These are phyloP conservation scores for Psammodynastes pulverulentus DNA, from an alignment of 2,113 vertebrate genomes.

Conservation along the genomic window DNA sequence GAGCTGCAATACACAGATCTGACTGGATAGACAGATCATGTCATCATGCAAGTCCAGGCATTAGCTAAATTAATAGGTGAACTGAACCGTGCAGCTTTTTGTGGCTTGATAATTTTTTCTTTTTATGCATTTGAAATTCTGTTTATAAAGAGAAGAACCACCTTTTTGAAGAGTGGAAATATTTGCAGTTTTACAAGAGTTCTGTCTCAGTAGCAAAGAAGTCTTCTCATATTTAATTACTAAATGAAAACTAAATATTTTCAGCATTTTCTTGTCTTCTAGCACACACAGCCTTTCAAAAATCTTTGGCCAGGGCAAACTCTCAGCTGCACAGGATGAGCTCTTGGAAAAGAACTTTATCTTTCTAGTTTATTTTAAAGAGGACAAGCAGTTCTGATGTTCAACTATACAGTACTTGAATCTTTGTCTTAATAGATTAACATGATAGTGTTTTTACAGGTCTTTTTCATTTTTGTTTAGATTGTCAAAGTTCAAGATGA, in stretches of 20 bases:
- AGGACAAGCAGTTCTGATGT: slow-evolving; percentile 7
- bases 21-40: neutral
- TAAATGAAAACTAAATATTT: neutral
- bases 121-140: neutral
- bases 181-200: neutral
- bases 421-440: slow-evolving; percentile 16
- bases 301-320: neutral
- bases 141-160: neutral
- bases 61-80: neutral
- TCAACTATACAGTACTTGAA: slow-evolving; percentile 13
- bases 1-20: neutral
- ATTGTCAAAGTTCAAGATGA: too few species aligned
- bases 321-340: neutral
- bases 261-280: slow-evolving; percentile 7
- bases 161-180: neutral
- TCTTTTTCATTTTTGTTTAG: neutral
- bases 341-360: slow-evolving; percentile 25
- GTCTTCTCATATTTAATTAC: slow-evolving; percentile 6
- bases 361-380: slow-evolving; percentile 3
- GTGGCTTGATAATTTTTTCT: neutral
- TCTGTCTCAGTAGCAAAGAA: slow-evolving; percentile 1
- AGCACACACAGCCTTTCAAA: neutral
- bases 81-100: neutral
- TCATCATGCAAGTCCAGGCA: too few species aligned
- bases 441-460: neutral